These are phyloP conservation scores for Grammomys surdaster DNA, from an alignment of 2,113 vertebrate genomes.

Conservation along the genomic window DNA sequence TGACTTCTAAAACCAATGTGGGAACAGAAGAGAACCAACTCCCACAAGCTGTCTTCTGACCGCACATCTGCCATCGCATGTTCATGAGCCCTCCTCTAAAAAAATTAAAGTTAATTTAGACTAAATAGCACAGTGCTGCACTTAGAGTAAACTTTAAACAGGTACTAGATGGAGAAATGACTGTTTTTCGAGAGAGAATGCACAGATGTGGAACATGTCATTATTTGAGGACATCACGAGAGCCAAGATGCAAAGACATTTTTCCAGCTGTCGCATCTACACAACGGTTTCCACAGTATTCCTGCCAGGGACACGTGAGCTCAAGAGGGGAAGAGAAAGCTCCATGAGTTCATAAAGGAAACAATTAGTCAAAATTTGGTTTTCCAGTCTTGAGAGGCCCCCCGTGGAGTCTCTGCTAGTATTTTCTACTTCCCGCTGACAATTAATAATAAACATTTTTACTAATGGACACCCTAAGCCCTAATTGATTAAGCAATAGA, in stretches of 20 bases:
- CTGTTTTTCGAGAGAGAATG: conserved; percentile 25
- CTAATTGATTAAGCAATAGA: conserved; percentile 76
- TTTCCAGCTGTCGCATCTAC: not conserved
- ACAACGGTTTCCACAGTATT: not conserved
- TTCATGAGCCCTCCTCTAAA: no score
- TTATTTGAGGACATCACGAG: not conserved
- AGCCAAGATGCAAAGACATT: not conserved
- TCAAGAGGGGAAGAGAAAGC: conserved; percentile 41
- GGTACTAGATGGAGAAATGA: conserved; percentile 4
- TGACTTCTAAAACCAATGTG: no score
- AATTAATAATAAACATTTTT: conserved; percentile 83
- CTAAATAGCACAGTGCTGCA: conserved; percentile 31
- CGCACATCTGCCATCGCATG: not conserved
- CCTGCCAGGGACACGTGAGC: not conserved
- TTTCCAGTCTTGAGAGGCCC: conserved; percentile 45
- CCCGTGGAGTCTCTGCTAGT: conserved; percentile 56
- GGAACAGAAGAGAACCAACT: not conserved
- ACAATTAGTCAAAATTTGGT: conserved; percentile 62
- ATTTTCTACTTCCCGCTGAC: conserved; percentile 68
- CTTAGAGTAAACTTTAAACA: conserved; percentile 33
- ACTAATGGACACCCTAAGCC: conserved; percentile 78
- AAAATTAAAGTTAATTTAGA: conserved; percentile 25
- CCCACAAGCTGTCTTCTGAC: not conserved
- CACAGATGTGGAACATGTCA: not conserved
- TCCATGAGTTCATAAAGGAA: conserved; percentile 59